Base-by-base conservation (phyloP, 2,113 vertebrate genomes). In the Archilochus colubris region DNA sequence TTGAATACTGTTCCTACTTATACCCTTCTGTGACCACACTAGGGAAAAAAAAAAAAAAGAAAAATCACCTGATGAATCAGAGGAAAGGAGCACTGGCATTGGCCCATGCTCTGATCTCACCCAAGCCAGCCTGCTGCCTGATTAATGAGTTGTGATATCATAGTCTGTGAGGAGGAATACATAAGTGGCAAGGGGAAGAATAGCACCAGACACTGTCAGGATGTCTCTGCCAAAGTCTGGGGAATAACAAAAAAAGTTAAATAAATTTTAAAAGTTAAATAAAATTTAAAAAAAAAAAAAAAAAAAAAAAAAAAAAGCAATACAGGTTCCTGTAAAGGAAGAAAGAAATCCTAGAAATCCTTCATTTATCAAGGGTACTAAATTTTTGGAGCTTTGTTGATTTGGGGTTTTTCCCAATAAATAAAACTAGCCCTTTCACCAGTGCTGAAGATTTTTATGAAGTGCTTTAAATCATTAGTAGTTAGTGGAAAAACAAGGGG, bases 101-200 rank as follows among this genome's bases (percentile, higher is more conserved):
- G 70, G 78, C 95, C 58, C 85, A 77, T 1, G 1, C 46, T 82
- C 92, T 95, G 94, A 96, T 75, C 95, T 97, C 97, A 96, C 66
- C 54, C 30, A 0, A 91, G 64, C 88, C 57, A 86, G 78, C 62
- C 87, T 28, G 40, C 78, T 79, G 74, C 86, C 95, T 94, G 96
- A 94, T 91, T 66, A 78, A 95, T 83, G 85, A 92, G 83, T 79
- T 70, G 86, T 97, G 97, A 96, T 82, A 72, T 96, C 97, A 96
- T 55, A 74, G 75, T 61, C 84, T 95, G 82, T 79, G 85, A 94
- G 93, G 66, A 70, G 16, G 58, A 89, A 91, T 88, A 78, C 91
- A 77, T 66, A 80, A 89, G 84, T 55, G 54, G 95, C 51, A 85
- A 87, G 78, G 75, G 73, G 55, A 67, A 88, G 83, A 95, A 91